Base-by-base conservation (phyloP, 1,140 invertebrate species). In the Drosophila tropicalis region DNA sequence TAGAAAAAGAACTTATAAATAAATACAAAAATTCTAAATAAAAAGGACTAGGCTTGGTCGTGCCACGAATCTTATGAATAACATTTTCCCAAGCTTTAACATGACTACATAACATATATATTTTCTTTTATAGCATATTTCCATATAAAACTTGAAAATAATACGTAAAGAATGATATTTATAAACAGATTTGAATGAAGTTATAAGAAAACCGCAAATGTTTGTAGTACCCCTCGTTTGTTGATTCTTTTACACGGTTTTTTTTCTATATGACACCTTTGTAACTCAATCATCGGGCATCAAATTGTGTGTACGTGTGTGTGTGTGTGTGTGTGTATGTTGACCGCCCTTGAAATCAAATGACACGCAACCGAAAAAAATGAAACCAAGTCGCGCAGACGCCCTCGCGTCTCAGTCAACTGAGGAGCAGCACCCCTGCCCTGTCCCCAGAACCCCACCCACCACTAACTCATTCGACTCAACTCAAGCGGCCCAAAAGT, bases 231-330 rank as follows among this genome's bases (percentile, higher is more conserved):
- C 1, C 32, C 32, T 57, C 32, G 29, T 36, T 36, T 12, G n/a
- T 39, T 39, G 36, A 3, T 39, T 51, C 10, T 51, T 47, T 51
- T 51, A 22, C 44, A 51, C 25, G 29, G 10, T 25, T 51, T 62
- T 25, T 25, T 62, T 22, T 62, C 9, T 44, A 13, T 60, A 51
- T 2, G 32, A 44, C 70, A 71, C 57, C 58, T 66, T 87, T 79
- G 84, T 89, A 87, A 87, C 84, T 89, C 80, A 87, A 87, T 89
- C 84, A 89, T 29, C 0, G 29, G 84, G 84, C 84, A 81, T 89
- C 84, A 80, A 89, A 78, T 77, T 75, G 71, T 79, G 66, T 75
- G 70, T 22, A 3, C 72, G 70, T 81, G 66, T 75, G 71, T 75
- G 71, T 81, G 66, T 75, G 71, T 75, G 71, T 81, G 66, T 75